Evolutionary conservation across 2,797 vertebrate genomes (phyloP), one percentile per base, ranked within the genome.

Genomic region (Aeoliscus strigatus): DNA sequence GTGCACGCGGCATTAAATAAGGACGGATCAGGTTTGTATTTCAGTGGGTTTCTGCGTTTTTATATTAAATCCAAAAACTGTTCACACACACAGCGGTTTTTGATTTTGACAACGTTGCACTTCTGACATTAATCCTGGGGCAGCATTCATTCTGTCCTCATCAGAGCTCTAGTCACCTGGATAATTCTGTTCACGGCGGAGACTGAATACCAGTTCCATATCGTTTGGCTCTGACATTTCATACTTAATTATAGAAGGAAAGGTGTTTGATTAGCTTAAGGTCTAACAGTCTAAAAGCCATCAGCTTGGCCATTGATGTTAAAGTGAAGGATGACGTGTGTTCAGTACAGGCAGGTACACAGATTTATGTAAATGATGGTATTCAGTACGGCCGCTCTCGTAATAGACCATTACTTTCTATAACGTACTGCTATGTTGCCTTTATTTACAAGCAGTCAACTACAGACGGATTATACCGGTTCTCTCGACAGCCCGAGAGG

Each of bases 191-290:
- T 21, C 18, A n/a, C n/a, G 18, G 18, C 18, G 6, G 18, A 21
- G 6, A 3, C 18, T 21, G 3, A 21, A 21, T 21, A 21, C 18
- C 18, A 6, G 18, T 21, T 21, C 18, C 6, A 21, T 21, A 21
- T 21, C 18, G 68, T 73, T 73, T 73, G 66, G 59, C 66, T 60
- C 27, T 87, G 84, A 83, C 83, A 85, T 86, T 85, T 87, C 51
- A 66, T 69, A 72, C 70, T 84, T 61, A n/a, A 77, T 85, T 85
- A 83, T 51, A 49, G 35, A 39, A 62, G 56, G 51, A 85, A 70
- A 51, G 77, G 84, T 84, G 80, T 84, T 83, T 66, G 73, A 79
- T 86, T 77, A 83, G 52, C 63, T 73, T 32, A 46, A 74, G 71
- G 63, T 73, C 75, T 53, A 51, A 66, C 52, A 60, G 61, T 53